Evolutionary conservation across 1,140 invertebrate species (phyloP), one percentile per base, ranked within the genome.

Genomic region (Caenorhabditis remanei): DNA sequence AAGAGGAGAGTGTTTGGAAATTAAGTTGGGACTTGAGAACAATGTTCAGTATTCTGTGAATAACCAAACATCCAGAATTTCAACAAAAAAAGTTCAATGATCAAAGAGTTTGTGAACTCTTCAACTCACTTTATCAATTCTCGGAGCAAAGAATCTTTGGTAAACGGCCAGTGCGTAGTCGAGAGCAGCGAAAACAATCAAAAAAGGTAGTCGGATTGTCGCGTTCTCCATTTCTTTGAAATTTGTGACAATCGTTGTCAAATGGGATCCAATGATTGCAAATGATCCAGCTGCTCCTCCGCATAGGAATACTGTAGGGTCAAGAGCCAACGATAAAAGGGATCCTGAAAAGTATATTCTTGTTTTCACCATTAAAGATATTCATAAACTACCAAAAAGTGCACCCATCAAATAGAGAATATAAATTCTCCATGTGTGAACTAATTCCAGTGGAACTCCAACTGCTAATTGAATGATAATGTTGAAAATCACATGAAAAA

Each of bases 281-380:
- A 99, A 99, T 0, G 98, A 97, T 0, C 97, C 98, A 14, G 97
- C 97, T 50, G 96, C 98, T 9, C 97, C 97, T 40, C 98, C 98
- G 9, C 97, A 97, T 5, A 99, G 93, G 89, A 94, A 97, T 2
- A 96, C 96, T 58, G 93, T 93, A 0, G 96, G 96, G 94, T 98
- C 97, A 8, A 96, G 95, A 2, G 98, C 94, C 3, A 97, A 97
- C 19, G 96, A 96, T 11, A 95, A 93, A n/a, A 95, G 89, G 4
- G 94, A 94, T n/a, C 94, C 94, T 93, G 89, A 61, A 32, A 32
- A 32, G 56, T 63, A 40, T 32, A 46, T 5, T 40, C 6, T 55
- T 40, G 4, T 11, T 11, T 55, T 75, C 14, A n/a, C 4, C 0
- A 50, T 65, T 50, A 53, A 50, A 41, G 41, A 13, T 4, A 14